These are phyloP conservation scores for Brachymystax lenok DNA, from an alignment of 2,797 vertebrate genomes.

Conservation along the genomic window DNA sequence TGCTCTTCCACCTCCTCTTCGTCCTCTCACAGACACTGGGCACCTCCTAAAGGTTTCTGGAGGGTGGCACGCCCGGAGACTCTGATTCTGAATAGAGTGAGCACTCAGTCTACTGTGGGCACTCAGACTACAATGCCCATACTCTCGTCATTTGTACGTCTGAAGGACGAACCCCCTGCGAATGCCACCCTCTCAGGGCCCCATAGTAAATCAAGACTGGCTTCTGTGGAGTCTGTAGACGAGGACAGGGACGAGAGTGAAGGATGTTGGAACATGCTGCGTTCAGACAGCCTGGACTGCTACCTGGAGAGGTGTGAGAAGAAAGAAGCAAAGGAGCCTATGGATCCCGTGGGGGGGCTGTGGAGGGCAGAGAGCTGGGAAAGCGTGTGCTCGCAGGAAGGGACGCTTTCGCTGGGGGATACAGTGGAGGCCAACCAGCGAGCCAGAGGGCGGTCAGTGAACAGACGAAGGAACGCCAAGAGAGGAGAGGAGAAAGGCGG, in stretches of 20 bases:
- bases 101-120: constrained; percentile 27
- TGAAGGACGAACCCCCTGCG: constrained; percentile 53
- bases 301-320: constrained; percentile 57
- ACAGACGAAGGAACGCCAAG: constrained; percentile 47
- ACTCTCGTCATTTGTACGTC: constrained; percentile 33
- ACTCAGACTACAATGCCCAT: background rate
- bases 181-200: constrained; percentile 2
- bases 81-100: constrained; percentile 59
- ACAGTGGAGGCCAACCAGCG: constrained; percentile 80
- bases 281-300: constrained; percentile 63
- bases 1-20: constrained; percentile 21
- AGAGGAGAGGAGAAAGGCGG: constrained; percentile 44
- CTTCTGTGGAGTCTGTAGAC: constrained; percentile 24
- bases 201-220: constrained; percentile 36
- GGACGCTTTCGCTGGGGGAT: constrained; percentile 70
- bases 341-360: constrained; percentile 44
- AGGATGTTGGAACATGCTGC: constrained; percentile 46
- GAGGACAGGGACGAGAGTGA: constrained; percentile 24
- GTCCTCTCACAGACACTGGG: constrained; percentile 66
- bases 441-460: constrained; percentile 63
- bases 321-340: constrained; percentile 32
- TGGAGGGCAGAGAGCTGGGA: constrained; percentile 71
- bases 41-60: constrained; percentile 78
- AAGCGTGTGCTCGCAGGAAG: constrained; percentile 47
- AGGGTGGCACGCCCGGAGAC: constrained; percentile 68